Percentiles rank a stretch among this genome's conserved stretches.
Conservation (phyloP, 2,888 invertebrate genomes). For the Agrilus mali region DNA sequence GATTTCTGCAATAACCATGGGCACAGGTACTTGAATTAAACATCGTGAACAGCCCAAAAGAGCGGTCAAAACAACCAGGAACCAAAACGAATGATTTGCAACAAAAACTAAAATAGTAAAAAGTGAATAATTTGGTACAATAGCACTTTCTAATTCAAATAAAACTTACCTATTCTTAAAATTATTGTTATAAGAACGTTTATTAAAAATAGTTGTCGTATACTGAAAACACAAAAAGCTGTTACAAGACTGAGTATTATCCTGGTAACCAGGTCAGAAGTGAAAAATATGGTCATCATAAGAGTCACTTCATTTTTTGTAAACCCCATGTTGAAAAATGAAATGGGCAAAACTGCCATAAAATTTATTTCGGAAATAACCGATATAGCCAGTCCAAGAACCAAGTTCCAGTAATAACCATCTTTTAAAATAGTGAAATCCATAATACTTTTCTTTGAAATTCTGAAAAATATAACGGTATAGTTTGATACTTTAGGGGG, state of each 20-base stretch:
- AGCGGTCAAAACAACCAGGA: conserved; percentile 46
- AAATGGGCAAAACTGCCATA: conserved; percentile 53
- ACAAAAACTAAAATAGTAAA: conserved; percentile 47
- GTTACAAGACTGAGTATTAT: conserved; percentile 51
- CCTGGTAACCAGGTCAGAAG: conserved; percentile 54
- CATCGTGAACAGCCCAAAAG: conserved; percentile 56
- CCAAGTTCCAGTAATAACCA: conserved; percentile 52
- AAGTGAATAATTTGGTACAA: background rate
- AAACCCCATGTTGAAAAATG: conserved; percentile 45
- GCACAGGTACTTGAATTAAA: conserved; percentile 56
- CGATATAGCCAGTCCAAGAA: conserved; percentile 54
- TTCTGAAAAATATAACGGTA: conserved; percentile 36
- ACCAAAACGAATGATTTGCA: conserved; percentile 41
- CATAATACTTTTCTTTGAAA: conserved; percentile 42
- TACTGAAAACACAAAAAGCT: conserved; percentile 45
- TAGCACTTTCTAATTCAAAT: no score
- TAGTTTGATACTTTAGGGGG: no score
- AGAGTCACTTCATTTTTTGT: conserved; percentile 47
- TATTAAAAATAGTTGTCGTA: conserved; percentile 49
- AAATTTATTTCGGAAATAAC: conserved; percentile 59
- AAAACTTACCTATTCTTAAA: conserved; percentile 55
- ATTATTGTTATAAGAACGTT: conserved; percentile 52
- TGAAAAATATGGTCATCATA: conserved; percentile 56
- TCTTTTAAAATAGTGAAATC: conserved; percentile 51
- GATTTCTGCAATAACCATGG: conserved; percentile 57